Evolutionary conservation across 2,797 vertebrate species (phyloP).

Genomic region (Hyperoplus immaculatus): DNA sequence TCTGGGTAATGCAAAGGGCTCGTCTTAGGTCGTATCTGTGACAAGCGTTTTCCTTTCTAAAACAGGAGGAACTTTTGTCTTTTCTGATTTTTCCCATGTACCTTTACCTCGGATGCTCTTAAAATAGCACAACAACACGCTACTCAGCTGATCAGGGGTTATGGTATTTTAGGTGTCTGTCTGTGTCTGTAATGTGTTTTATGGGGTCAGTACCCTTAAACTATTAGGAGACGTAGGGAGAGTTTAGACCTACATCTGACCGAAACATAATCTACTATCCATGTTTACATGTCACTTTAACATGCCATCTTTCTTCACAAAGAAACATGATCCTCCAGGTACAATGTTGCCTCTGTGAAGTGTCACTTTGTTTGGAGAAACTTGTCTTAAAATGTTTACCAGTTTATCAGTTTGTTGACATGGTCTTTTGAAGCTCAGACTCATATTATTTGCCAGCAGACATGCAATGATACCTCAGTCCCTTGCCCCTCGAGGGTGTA

Average conservation of each 20-base stretch:
- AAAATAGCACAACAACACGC: constrained; percentile 30
- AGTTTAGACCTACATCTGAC: background rate
- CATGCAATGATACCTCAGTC: constrained; percentile 27
- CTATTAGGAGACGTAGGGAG: background rate
- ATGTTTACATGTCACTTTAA: background rate
- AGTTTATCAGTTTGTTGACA: constrained; percentile 28
- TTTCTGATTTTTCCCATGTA: background rate
- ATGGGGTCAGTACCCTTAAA: constrained; percentile 24
- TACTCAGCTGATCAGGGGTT: constrained; percentile 47
- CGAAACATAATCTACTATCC: background rate
- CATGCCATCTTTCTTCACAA: constrained; percentile 30
- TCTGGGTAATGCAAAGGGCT: constrained; percentile 42
- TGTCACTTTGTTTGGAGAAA: background rate
- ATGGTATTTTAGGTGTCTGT: constrained; percentile 26
- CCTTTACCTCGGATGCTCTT: constrained; percentile 9
- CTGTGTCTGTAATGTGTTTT: constrained; percentile 11
- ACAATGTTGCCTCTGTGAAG: background rate
- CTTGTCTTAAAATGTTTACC: constrained; percentile 25
- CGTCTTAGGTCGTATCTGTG: constrained; percentile 16
- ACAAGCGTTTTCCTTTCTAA: constrained; percentile 22
- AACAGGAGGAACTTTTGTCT: constrained; percentile 5
- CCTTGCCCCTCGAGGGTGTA: background rate
- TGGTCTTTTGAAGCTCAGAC: constrained; percentile 23
- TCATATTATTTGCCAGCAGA: background rate
- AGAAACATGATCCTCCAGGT: constrained; percentile 17